These are phyloP conservation scores for Leucoraja erinaceus DNA, from an alignment of 2,113 vertebrate species.

Conservation along the genomic window DNA sequence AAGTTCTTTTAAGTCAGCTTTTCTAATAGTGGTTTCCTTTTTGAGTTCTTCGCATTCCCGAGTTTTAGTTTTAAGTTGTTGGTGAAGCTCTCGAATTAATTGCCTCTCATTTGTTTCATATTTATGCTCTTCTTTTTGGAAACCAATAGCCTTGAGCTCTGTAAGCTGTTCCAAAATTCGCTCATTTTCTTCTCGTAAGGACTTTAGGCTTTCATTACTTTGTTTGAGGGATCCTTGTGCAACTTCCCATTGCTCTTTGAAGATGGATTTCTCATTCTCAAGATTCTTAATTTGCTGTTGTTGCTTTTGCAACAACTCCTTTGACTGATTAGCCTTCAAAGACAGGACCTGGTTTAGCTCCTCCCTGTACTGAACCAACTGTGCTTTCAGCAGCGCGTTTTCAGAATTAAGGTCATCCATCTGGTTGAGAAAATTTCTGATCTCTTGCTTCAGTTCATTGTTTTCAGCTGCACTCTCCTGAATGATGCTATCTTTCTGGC, in stretches of 20 bases:
- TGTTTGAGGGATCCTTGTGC: conserved; percentile 49
- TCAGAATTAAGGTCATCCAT: conserved; percentile 81
- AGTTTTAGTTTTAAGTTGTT: conserved; percentile 51
- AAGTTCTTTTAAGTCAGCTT: conserved; percentile 44
- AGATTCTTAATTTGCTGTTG: conserved; percentile 70
- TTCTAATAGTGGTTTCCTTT: conserved; percentile 50
- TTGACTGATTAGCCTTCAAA: conserved; percentile 77
- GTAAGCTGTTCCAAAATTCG: conserved; percentile 54
- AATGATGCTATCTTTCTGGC: conserved; percentile 52
- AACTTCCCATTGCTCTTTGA: conserved; percentile 58
- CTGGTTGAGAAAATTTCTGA: conserved; percentile 62
- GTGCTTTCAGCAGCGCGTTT: conserved; percentile 79
- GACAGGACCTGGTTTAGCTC: conserved; percentile 79
- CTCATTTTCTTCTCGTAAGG: conserved; percentile 54
- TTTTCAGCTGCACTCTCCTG: conserved; percentile 51
- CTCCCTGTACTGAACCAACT: conserved; percentile 74
- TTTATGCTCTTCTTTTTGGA: conserved; percentile 54
- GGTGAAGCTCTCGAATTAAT: conserved; percentile 56
- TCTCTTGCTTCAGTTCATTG: conserved; percentile 63
- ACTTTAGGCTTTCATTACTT: conserved; percentile 47
- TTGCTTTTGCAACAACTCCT: conserved; percentile 73
- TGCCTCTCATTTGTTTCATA: conserved; percentile 49
- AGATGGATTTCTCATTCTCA: conserved; percentile 58
- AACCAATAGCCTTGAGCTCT: conserved; percentile 54
- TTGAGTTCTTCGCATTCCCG: conserved; percentile 56